Evolutionary conservation across 2,888 invertebrate species (phyloP), one percentile per base, ranked within the genome.

Genomic region (Drosophila yooni): DNA sequence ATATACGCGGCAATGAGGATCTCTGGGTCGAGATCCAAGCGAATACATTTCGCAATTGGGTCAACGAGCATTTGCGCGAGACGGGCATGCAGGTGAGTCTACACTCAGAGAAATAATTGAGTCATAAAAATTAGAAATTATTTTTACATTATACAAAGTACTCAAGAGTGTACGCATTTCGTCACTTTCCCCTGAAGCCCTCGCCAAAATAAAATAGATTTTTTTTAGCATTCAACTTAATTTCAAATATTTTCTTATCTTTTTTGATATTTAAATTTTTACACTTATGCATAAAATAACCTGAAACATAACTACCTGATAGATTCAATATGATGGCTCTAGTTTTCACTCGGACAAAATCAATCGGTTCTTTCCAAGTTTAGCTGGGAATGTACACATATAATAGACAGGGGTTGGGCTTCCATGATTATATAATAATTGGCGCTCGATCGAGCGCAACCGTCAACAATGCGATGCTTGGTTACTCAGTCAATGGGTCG

Each of bases 1-100:
- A 97, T 88, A 98, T 98, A 92, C 98, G 97, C 92, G 98, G 98
- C 81, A 96, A 97, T 91, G 98, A 98, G 94, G 98, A 98, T 91
- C 95, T 98, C 51, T 99, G 99, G 99, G 97, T 99, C 60, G 98
- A 98, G 92, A 98, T 98, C 80, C 98, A 98, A 93, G 97, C 98
- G 54, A 97, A 98, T 93, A 99, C 99, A 46, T 99, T 99, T 93
- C 95, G 97, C 85, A 99, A 99, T 94, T 99, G 99, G 99, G 97
- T 99, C 89, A 99, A 99, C 93, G 99, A 99, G 93, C 97, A 97
- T 88, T 93, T 98, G 78, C 95, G 95, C 75, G 96, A 96, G 56
- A 94, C 95, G 76, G 95, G 95, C 82, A 95, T 95, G 93, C 95
- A 95, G 94, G 95, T 95, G 92, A 93, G 92, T 89, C 29, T 18